Base-by-base conservation (phyloP, 2,797 vertebrate species). In the Oreortyx pictus region DNA sequence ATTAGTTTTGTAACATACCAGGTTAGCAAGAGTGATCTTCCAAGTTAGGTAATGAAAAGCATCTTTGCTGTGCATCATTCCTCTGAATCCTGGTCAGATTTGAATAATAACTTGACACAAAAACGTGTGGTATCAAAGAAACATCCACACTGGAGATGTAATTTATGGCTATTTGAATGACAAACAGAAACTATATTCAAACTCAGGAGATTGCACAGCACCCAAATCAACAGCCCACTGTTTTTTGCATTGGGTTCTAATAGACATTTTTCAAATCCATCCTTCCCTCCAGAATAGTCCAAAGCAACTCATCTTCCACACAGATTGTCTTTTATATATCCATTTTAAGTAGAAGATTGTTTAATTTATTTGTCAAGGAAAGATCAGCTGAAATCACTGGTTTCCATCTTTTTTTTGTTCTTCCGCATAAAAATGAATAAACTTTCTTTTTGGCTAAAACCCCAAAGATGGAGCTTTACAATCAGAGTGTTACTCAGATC, bases 361-460 rank as follows among this genome's bases (percentile, higher is more conserved):
- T n/a, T 25, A 8, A 27, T 18, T 74, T 39, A 72, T 46, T 82
- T 73, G 76, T 80, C 25, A 83, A 22, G 43, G 29, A 41, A 39
- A 88, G 57, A 78, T 8, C 56, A 86, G 89, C 56, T 88, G 76
- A 95, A 91, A 84, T 17, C 62, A 82, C 60, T 35, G 50, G 74
- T 9, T 64, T 75, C 50, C 74, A 68, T 44, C 92, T 73, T 78
- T 16, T 16, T 60, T 93, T 91, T 46, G 91, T 24, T 94, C 44
- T 74, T 43, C 54, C 65, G 78, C 65, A 67, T 78, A 41, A 82
- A 95, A 56, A 50, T 66, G 65, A 93, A 71, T 9, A 74, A 4
- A 47, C 77, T 87, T 82, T 4, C 7, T 24, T 31, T 44, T 46
- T 37, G 37, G 9, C 44, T 70, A 80, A 79, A 89, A 79, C 60